phyloP scores from a whole-genome alignment of 2,113 vertebrate genomes.

The Lepisosteus oculatus region DNA sequence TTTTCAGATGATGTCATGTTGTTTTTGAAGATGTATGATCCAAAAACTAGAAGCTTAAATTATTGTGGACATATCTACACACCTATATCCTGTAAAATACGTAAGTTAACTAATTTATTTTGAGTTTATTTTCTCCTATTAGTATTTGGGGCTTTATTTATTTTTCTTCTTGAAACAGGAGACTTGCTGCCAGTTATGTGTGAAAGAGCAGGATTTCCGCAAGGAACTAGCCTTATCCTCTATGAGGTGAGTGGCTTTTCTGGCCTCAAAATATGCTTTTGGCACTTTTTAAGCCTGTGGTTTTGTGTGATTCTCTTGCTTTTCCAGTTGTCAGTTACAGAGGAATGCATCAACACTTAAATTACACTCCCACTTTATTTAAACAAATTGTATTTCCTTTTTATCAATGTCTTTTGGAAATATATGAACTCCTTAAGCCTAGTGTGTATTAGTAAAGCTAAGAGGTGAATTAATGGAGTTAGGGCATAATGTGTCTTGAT shows the following conservation, averaged over 20 bases:
- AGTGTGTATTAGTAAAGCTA: too few species aligned
- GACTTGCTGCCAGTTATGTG: constrained; percentile 98
- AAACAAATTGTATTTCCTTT: too few species aligned
- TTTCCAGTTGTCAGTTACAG: too few species aligned
- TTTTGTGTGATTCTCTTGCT: too few species aligned
- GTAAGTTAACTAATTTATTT: constrained; percentile 62
- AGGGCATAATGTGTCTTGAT: too few species aligned
- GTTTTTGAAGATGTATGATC: constrained; percentile 99
- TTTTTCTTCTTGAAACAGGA: constrained; percentile 63
- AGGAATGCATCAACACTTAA: too few species aligned
- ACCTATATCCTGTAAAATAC: constrained; percentile 99
- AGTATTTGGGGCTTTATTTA: background rate
- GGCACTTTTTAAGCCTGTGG: too few species aligned
- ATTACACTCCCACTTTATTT: too few species aligned
- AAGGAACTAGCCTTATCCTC: constrained; percentile 99
- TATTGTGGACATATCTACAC: constrained; percentile 99
- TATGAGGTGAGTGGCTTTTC: constrained; percentile 82
- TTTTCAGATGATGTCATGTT: constrained; percentile 95
- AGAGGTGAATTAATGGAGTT: too few species aligned
- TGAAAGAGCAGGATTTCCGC: constrained; percentile 98
- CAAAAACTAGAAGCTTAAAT: constrained; percentile 98
- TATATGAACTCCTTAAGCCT: too few species aligned
- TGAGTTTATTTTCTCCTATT: too few species aligned
- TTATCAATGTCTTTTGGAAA: too few species aligned
- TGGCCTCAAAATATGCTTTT: background rate